Base-by-base conservation (phyloP, 1,140 invertebrate genomes). In the Colletes gigas region DNA sequence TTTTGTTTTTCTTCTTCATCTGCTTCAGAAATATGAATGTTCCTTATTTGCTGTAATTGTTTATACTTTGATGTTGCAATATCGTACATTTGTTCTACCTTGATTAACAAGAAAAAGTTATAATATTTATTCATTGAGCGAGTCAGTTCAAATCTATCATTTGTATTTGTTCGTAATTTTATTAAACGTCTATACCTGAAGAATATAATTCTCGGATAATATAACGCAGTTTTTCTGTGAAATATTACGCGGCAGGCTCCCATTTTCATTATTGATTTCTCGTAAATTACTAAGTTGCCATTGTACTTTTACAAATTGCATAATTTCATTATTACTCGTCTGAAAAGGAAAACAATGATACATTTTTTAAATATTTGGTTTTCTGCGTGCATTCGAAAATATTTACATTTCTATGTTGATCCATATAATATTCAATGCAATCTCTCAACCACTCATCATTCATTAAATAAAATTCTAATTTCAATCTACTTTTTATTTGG, bases 281-380 rank as follows among this genome's bases (percentile, higher is more conserved):
- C 94, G 87, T 47, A 96, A 92, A 92, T 96, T 95, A 68, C 94
- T 92, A 8, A 95, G 84, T 70, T 95, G 86, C 95, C 95, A 96
- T 88, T 97, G 96, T 84, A 92, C 89, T 14, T 84, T 92, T 0
- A 94, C 92, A 89, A 94, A 94, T 44, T 89, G 21, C 6, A 90
- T 67, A 62, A 92, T 84, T 41, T 86, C 74, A 3, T 85, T 68
- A 5, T 87, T 66, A 1, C 69, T 76, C 17, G 66, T 39, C 57
- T 69, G 39, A 72, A 60, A 85, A 78, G 52, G 41, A 21, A 70
- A 30, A 3, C 50, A n/a, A 75, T 77, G 52, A 44, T 65, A 75
- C 41, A 17, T 50, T 67, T n/a, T 67, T n/a, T 19, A n/a, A 44
- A n/a, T 15, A 60, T 60, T 83, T 30, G 30, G 30, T 30, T 2